Evolutionary conservation across 1,140 invertebrate genomes (phyloP).

Genomic region (Drosophila chauvacae): DNA sequence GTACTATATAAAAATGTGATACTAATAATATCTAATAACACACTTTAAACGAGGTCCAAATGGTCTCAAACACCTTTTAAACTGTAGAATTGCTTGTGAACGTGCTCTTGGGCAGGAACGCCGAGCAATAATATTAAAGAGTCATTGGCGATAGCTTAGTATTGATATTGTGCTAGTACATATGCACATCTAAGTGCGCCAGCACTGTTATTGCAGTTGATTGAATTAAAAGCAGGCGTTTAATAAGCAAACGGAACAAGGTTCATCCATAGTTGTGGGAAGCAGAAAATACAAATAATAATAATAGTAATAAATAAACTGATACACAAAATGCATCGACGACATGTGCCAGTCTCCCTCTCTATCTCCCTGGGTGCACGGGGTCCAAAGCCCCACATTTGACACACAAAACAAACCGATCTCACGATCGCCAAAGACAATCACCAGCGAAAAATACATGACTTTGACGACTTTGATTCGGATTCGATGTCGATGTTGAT

Average conservation of each 20-base stretch:
- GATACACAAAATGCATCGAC: slow-evolving; percentile 58
- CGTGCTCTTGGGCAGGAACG: slow-evolving; percentile 71
- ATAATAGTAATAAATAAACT: slow-evolving; percentile 50
- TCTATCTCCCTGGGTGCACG: slow-evolving; percentile 6
- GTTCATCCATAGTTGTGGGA: slow-evolving; percentile 43
- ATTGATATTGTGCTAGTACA: slow-evolving; percentile 1
- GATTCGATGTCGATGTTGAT: slow-evolving; percentile 21
- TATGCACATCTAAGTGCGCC: slow-evolving; percentile 20
- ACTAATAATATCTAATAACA: background rate
- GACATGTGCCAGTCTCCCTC: slow-evolving; percentile 59
- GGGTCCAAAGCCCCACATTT: slow-evolving; percentile 45
- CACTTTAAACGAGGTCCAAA: background rate
- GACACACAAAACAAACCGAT: slow-evolving; percentile 63
- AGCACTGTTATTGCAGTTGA: slow-evolving; percentile 31
- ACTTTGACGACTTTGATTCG: slow-evolving; percentile 44
- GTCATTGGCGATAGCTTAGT: slow-evolving; percentile 25
- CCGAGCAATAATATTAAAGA: slow-evolving; percentile 18
- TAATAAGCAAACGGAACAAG: slow-evolving; percentile 44
- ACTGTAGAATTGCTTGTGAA: slow-evolving; percentile 20
- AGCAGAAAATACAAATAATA: slow-evolving; percentile 16
- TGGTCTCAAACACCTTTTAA: background rate
- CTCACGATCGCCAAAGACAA: slow-evolving; percentile 58
- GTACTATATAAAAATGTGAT: background rate
- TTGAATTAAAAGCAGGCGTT: slow-evolving; percentile 34
- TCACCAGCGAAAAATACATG: slow-evolving; percentile 47